A percentile compares a stretch with the other conserved stretches of the same genome.
phyloP scores from a whole-genome alignment of 2,797 vertebrate species.

The Eospalax fontanierii region DNA sequence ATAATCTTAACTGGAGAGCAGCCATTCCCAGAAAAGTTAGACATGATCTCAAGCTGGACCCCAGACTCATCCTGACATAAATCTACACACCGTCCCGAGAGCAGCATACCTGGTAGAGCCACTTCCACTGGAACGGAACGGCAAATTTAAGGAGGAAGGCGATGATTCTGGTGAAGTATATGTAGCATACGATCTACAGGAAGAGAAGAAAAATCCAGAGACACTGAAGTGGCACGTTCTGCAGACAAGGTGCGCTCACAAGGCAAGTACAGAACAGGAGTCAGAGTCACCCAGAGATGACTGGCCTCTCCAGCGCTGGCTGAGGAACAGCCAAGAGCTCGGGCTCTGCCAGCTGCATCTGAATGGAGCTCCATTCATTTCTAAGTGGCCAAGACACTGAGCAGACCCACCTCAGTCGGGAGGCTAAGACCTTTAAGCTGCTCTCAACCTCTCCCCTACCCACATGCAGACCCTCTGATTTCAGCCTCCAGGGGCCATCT shows the following conservation, averaged over 20 bases:
- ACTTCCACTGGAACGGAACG: slow-evolving; percentile 95
- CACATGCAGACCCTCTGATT: not conserved
- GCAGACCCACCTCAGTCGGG: not conserved
- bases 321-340: not conserved
- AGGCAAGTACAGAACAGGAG: slow-evolving; percentile 4
- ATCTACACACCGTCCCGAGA: not conserved
- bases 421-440: too few species aligned
- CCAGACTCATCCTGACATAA: not conserved
- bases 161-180: slow-evolving; percentile 95
- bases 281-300: slow-evolving; percentile 29
- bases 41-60: accelerated
- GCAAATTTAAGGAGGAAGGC: slow-evolving; percentile 95
- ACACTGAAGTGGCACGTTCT: not conserved
- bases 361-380: not conserved
- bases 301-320: not conserved
- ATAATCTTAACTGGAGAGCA: slow-evolving; percentile 15
- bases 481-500: not conserved
- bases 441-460: accelerated
- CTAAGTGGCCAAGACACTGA: not conserved
- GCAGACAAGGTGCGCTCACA: not conserved
- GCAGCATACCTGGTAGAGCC: slow-evolving; percentile 93
- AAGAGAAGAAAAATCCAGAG: not conserved
- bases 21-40: not conserved
- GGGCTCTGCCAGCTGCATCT: not conserved
- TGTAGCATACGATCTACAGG: slow-evolving; percentile 94